Evolutionary conservation across 2,797 vertebrate genomes (phyloP), one percentile per base, ranked within the genome.

Genomic region (Taenioides sp.): DNA sequence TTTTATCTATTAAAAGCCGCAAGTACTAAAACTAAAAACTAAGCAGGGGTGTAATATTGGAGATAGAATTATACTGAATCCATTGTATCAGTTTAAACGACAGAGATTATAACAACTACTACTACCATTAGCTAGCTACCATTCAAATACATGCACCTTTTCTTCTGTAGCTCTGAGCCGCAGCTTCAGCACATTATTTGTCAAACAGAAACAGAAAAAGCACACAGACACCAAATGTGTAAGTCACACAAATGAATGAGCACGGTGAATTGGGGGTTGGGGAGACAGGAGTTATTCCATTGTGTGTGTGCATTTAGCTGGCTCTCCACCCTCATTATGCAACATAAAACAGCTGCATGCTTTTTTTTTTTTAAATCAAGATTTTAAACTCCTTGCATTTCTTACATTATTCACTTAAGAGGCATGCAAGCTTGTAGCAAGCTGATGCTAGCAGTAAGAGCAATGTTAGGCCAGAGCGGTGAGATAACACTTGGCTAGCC

Each of bases 401-500:
- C 80, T 84, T 84, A 84, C 80, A 77, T 89, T 84, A 87, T 75
- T 70, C 78, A 61, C 79, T 61, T 84, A 17, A 58, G 57, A 27
- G 57, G 23, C 96, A 97, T 97, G 96, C 96, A 96, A 96, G 94
- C 93, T 90, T 75, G 81, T 69, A 84, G 80, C 77, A 83, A 74
- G 74, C 81, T 87, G 82, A 67, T 69, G 60, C 75, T 67, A 72
- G 65, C 79, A 37, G 64, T 68, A 71, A 78, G 90, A 92, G 91
- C 90, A 79, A 85, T 79, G 72, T 71, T 78, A 76, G 55, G 57
- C 77, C 61, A 82, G 77, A 80, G 76, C 22, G 23, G 83, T 83
- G 82, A 57, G 75, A 85, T 86, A 89, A 84, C 83, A 84, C 84
- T 85, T 71, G 73, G 84, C 88, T 88, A 83, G 74, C 90, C 89